Conservation (phyloP, 2,888 invertebrate genomes). For the Pherbina coryleti region DNA sequence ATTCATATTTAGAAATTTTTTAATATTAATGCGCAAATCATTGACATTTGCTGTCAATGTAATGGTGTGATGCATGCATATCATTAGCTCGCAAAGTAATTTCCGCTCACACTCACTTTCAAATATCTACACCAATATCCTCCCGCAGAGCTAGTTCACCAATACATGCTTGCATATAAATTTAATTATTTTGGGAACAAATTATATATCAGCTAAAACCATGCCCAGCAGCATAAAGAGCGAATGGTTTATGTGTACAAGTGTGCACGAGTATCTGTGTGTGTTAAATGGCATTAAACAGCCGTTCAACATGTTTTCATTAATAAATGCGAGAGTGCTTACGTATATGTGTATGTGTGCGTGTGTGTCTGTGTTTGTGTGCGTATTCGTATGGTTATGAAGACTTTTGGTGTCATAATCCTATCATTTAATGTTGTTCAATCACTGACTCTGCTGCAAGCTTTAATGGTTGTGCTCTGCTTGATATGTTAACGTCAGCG, state of each 20-base stretch:
- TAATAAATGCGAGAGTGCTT: not conserved
- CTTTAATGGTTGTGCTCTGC: not conserved
- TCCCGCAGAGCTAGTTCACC: not conserved
- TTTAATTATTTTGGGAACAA: not conserved
- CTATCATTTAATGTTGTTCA: not conserved
- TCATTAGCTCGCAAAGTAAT: not conserved
- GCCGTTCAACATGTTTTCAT: not conserved
- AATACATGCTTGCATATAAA: not conserved
- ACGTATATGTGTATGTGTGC: not conserved
- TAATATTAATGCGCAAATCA: no score
- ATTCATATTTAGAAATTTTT: no score
- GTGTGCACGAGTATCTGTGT: not conserved
- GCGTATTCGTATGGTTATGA: not conserved
- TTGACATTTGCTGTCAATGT: not conserved
- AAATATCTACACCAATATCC: not conserved
- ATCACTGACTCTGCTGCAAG: not conserved
- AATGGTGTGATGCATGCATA: not conserved
- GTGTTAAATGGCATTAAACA: not conserved
- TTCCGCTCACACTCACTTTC: not conserved
- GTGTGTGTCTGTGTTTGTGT: not conserved
- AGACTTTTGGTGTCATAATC: constrained; percentile 1
- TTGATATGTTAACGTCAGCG: not conserved
- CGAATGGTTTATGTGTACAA: not conserved
- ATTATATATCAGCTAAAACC: not conserved
- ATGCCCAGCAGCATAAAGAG: not conserved